phyloP scores from a whole-genome alignment of 1,140 invertebrate genomes.

The Akabosia matsudoensis region DNA sequence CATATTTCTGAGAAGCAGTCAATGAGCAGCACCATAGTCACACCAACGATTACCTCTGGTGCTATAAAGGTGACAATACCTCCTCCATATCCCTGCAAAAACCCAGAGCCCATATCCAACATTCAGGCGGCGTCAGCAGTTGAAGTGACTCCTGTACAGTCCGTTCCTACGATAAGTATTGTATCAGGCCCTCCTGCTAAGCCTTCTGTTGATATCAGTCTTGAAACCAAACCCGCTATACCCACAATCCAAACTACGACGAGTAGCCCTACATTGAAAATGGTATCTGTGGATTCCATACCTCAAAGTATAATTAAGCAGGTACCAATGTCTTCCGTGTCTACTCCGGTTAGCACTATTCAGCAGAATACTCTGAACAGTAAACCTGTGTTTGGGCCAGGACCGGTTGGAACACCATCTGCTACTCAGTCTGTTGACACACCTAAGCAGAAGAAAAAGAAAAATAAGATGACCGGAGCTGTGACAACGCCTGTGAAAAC shows the following conservation, averaged over 20 bases:
- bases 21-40: no score
- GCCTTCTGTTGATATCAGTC: background rate
- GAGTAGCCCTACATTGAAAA: background rate
- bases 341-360: no score
- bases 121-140: background rate
- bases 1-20: no score
- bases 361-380: background rate
- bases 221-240: background rate
- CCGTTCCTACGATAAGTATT: slow-evolving; percentile 1
- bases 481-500: background rate
- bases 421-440: no score
- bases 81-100: background rate
- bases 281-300: no score
- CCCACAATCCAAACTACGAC: background rate
- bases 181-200: no score
- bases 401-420: background rate
- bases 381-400: background rate
- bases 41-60: background rate
- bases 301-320: no score
- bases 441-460: background rate
- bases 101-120: background rate
- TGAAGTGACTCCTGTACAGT: background rate
- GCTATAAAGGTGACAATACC: background rate
- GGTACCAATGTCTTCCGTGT: no score
- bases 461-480: background rate